Base-by-base conservation (phyloP, 1,140 invertebrate genomes). In the Polypedilum pembai region DNA sequence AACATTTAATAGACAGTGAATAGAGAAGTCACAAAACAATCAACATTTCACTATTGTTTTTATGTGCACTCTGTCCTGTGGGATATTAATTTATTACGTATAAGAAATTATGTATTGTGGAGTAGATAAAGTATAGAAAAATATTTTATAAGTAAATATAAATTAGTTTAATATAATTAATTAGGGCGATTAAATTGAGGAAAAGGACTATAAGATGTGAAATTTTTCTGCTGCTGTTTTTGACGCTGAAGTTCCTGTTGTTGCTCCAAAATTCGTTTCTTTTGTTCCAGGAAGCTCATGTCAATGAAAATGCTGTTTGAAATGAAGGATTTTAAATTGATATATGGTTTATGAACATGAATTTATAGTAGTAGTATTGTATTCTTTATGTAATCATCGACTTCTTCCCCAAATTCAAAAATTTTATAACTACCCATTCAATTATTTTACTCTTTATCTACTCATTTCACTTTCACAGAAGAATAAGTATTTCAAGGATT, bases 271-370 rank as follows among this genome's bases (percentile, higher is more conserved):
- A 87, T 87, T 85, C 86, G 84, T 80, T 86, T 86, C 90, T 90
- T 91, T 86, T 89, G 87, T 89, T 90, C 89, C 84, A 91, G 86
- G 87, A 91, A 91, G 86, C 90, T 91, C 77, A 88, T 85, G 85
- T 88, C 87, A 85, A 88, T 88, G 85, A 89, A 88, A 87, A 88
- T 87, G 86, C 87, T 88, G 86, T 85, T 81, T n/a, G 41, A 45
- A 18, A 69, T 20, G 17, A 69, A 69, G 65, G 20, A 20, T 69
- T 69, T 69, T 20, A 8, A 69, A 18, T 69, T 18, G n/a, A 15
- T 33, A 33, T 56, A 4, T 45, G 8, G 8, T 56, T 56, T 56
- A 56, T 56, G 45, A 12, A 56, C 15, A 86, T 87, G 85, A n/a
- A 85, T 85, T 83, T 77, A 82, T n/a, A n/a, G n/a, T n/a, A 85